Evolutionary conservation across 2,888 invertebrate species (phyloP).

Genomic region (Ophion ventricosus): DNA sequence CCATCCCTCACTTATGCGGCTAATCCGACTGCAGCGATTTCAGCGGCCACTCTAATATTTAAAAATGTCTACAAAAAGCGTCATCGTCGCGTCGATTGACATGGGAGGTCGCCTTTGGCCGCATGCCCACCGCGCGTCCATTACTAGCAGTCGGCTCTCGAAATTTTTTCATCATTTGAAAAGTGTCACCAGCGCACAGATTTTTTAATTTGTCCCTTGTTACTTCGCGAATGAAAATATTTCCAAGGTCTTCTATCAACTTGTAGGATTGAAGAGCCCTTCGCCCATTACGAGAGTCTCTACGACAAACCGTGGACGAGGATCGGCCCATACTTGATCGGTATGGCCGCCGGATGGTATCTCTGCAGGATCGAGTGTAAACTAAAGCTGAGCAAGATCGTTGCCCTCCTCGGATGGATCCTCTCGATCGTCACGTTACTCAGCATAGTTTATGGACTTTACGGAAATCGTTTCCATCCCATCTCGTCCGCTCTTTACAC

Average conservation of each 20-base stretch:
- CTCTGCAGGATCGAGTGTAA: conserved; percentile 76
- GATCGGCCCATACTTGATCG: conserved; percentile 81
- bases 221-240: not conserved
- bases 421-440: conserved; percentile 74
- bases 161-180: too few relatives aligned
- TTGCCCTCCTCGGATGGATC: conserved; percentile 75
- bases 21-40: too few relatives aligned
- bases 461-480: conserved; percentile 75
- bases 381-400: conserved; percentile 72
- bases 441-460: conserved; percentile 80
- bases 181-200: too few relatives aligned
- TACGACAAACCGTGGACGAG: conserved; percentile 82
- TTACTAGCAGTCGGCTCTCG: too few relatives aligned
- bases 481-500: conserved; percentile 80
- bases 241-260: not conserved
- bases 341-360: conserved; percentile 79
- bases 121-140: too few relatives aligned
- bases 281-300: conserved; percentile 75
- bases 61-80: too few relatives aligned
- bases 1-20: too few relatives aligned
- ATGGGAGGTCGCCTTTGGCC: too few relatives aligned
- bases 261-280: conserved; percentile 75
- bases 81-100: too few relatives aligned
- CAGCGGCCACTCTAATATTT: too few relatives aligned
- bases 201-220: too few relatives aligned